Conservation (phyloP, 2,888 invertebrate genomes). For the Andrena minutula region DNA sequence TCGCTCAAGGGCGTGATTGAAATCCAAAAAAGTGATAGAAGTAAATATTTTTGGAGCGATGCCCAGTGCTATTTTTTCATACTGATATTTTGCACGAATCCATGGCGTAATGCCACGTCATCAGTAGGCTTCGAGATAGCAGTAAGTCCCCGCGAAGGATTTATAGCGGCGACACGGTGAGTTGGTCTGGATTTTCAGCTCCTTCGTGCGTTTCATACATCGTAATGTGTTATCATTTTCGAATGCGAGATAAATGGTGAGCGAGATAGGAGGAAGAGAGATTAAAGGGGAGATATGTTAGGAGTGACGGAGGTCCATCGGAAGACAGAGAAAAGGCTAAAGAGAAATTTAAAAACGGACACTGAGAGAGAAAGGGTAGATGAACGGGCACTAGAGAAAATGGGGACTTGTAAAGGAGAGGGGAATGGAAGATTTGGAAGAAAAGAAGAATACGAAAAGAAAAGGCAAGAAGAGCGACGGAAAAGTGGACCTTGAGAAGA, state of each 20-base stretch:
- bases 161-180: conserved; percentile 7
- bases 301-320: not conserved
- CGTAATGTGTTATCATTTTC: conserved; percentile 1
- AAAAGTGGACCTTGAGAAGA: conserved; percentile 10
- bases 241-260: conserved; percentile 2
- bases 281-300: not conserved
- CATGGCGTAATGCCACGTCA: not conserved
- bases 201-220: conserved; percentile 1
- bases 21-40: not conserved
- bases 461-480: conserved; percentile 5
- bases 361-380: not conserved
- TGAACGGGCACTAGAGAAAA: not conserved
- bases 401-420: not conserved
- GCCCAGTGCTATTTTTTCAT: not conserved
- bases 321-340: not conserved
- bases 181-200: conserved; percentile 5
- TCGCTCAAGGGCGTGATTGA: not conserved
- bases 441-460: not conserved
- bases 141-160: not conserved
- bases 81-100: not conserved
- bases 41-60: not conserved
- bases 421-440: not conserved
- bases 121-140: conserved; percentile 3
- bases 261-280: not conserved
- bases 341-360: not conserved